Evolutionary conservation across 2,888 invertebrate genomes (phyloP), one percentile per base, ranked within the genome.

Genomic region (Drosophila bunnanda): DNA sequence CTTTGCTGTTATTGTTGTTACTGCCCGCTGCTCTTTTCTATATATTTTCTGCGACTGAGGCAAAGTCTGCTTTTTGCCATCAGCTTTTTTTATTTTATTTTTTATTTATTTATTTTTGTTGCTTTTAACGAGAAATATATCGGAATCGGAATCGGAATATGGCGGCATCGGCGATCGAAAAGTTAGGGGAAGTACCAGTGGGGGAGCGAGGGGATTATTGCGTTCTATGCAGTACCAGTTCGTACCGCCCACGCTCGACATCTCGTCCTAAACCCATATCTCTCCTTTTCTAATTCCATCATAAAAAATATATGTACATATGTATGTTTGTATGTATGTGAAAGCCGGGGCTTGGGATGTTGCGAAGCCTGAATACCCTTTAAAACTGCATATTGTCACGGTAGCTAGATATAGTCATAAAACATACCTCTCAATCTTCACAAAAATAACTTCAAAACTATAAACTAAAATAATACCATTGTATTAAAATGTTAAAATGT

Each of bases 181-280:
- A 58, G 34, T 9, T 25, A 22, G 17, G 22, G 69, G 50, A 28
- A 57, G 36, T 55, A 38, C 58, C 20, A 15, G 32, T 20, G 50
- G 32, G 32, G 32, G 10, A 52, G 20, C 20, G 20, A 15, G 32
- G 36, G 22, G 17, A 41, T 15, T 70, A 75, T 79, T 83, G 78
- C 76, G 77, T 79, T 86, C 75, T 78, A 69, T 81, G 79, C 76
- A 66, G 55, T 58, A 44, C 68, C 71, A 72, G 71, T 57, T 70
- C 28, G 60, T 60, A 52, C 44, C 43, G 46, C 57, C 50, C 43
- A 46, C 52, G 12, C 57, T 53, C 41, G n/a, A 43, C 50, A 65
- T 43, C 39, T 30, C 28, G 22, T 48, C 52, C 34, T 54, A 22
- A 25, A 9, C 13, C 30, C 15, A 55, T 32, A 39, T 43, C 41